Base-by-base conservation (phyloP, 2,888 invertebrate species). In the Drosophila nigritarsus region DNA sequence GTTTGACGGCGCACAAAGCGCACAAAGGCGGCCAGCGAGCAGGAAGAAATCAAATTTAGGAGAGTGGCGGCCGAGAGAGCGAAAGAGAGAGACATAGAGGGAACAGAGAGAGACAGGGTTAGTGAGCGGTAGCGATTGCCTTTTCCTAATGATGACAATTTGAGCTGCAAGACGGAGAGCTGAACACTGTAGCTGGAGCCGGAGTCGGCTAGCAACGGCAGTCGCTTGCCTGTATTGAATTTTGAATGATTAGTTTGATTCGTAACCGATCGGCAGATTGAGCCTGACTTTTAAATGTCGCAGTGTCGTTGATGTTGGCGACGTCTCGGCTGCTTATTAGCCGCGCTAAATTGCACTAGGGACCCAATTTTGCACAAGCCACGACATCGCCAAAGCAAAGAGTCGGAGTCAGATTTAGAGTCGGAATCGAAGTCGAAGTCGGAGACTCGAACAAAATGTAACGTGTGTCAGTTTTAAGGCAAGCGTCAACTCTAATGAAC, bases 121-220 rank as follows among this genome's bases (percentile, higher is more conserved):
- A 56, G 76, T 66, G 68, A 88, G 84, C 89, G 84, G 84, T 83
- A 84, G 81, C 90, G 89, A 85, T 82, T 82, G 90, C 90, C 83
- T 83, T 82, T 87, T 90, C 90, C 90, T 90, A 90, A 90, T 91
- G 90, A 90, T 91, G 90, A 90, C 91, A 90, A 91, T 90, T 90
- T 86, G 77, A 88, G 87, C 78, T 74, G 78, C 56, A 74, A 38
- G 55, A 36, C 72, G 48, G 13, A 32, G 20, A 49, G 24, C 20
- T 48, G 42, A n/a, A 20, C 59, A 49, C 42, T 50, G 32, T 34
- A 70, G 67, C 45, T 24, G 40, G n/a, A 58, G 51, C 38, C 36
- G 40, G 54, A 63, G 51, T n/a, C 13, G n/a, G 55, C 29, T 40
- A 62, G 38, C 59, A 65, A 60, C 78, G 65, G 67, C 75, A 82